Evolutionary conservation across 2,888 invertebrate species (phyloP).

Genomic region (Leptarthrus brevirostris): DNA sequence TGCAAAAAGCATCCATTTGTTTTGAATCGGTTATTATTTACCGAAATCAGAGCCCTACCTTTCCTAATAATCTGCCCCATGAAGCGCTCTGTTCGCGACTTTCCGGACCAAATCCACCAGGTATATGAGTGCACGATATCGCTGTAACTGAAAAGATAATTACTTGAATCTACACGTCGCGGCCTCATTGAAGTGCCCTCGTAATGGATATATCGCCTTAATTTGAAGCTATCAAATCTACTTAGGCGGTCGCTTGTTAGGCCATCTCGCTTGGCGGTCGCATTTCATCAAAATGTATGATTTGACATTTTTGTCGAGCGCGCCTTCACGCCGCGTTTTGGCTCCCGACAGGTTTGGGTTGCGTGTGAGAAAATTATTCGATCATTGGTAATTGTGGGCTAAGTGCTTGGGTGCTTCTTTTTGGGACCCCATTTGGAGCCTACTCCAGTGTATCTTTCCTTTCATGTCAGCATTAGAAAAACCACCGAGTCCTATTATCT

Average conservation of each 20-base stretch:
- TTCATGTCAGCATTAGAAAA: conserved; percentile 3
- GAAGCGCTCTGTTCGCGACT: background rate
- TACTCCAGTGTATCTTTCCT: background rate
- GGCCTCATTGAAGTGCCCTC: conserved; percentile 24
- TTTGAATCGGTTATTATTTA: conserved; percentile 41
- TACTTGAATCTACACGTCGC: conserved; percentile 31
- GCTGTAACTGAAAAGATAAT: conserved; percentile 35
- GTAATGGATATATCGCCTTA: conserved; percentile 47
- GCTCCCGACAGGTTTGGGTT: conserved; percentile 7
- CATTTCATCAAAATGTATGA: conserved; percentile 49
- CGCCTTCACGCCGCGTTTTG: conserved; percentile 21
- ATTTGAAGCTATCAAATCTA: conserved; percentile 45
- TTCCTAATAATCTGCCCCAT: conserved; percentile 21
- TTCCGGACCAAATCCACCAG: background rate
- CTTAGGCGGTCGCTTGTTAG: conserved; percentile 49
- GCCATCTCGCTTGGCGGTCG: conserved; percentile 28
- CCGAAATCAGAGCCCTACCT: conserved; percentile 35
- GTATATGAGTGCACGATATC: background rate
- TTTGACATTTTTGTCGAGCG: conserved; percentile 44
- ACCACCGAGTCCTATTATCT: conserved; percentile 32
- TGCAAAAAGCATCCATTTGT: conserved; percentile 37
- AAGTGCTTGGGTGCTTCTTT: conserved; percentile 18
- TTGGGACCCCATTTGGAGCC: conserved; percentile 16
- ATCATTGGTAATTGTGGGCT: conserved; percentile 40
- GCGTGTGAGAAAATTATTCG: conserved; percentile 42